These are phyloP conservation scores for Poeciliopsis retropinna DNA, from an alignment of 2,113 vertebrate genomes.

Conservation along the genomic window DNA sequence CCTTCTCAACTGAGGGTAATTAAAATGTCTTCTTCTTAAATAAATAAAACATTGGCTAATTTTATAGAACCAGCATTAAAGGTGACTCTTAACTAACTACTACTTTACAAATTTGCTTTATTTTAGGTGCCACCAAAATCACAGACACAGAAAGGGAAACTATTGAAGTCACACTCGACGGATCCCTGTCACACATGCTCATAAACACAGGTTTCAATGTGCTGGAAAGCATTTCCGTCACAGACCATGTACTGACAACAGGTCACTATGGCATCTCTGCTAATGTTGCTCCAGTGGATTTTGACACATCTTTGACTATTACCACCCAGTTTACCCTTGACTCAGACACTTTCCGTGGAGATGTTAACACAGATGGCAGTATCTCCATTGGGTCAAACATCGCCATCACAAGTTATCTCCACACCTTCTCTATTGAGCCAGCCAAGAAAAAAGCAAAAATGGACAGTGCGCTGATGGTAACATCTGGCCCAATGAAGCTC, in stretches of 20 bases:
- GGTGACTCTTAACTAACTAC: neutral
- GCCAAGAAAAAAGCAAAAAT: conserved; percentile 70
- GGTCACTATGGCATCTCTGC: conserved; percentile 74
- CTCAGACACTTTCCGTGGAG: conserved; percentile 70
- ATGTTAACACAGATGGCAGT: conserved; percentile 79
- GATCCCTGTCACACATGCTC: conserved; percentile 81
- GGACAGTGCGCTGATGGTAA: conserved; percentile 82
- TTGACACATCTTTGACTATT: conserved; percentile 78
- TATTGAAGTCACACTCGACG: conserved; percentile 70
- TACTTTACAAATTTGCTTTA: conserved; percentile 32
- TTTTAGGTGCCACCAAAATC: conserved; percentile 81
- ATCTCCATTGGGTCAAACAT: conserved; percentile 75
- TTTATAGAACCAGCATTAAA: neutral
- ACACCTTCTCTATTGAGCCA: conserved; percentile 77
- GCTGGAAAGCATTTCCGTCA: conserved; percentile 66
- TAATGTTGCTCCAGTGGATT: conserved; percentile 73
- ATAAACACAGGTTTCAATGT: conserved; percentile 80
- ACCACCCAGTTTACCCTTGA: conserved; percentile 72
- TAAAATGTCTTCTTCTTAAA: conserved; percentile 13
- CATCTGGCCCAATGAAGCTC: conserved; percentile 82
- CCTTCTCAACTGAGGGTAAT: conserved; percentile 87
- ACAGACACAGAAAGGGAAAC: conserved; percentile 68
- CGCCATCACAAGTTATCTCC: conserved; percentile 74
- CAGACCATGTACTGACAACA: conserved; percentile 68
- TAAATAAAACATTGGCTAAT: neutral